Evolutionary conservation across 53 echinoderm and acorn worm genomes (phyloP), one percentile per base, ranked within the genome.

Genomic region (Luidia sarsii): DNA sequence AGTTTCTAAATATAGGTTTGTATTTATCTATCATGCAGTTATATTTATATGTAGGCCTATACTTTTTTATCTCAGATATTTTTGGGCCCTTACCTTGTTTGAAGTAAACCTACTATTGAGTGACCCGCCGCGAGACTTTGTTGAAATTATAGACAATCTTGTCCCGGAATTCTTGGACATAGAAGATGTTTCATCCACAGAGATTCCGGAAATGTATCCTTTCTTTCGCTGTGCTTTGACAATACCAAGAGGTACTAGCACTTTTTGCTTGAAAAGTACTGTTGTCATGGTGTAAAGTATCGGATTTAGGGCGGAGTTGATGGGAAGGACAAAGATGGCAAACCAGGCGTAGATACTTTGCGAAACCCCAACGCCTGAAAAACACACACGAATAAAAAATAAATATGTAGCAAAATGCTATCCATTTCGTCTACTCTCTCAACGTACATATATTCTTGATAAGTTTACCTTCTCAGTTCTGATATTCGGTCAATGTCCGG

Each of bases 261-360:
- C 70, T 82, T 86, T 88, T 46, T 93, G 90, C 59, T 89, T 96
- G 77, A 96, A 96, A 29, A 93, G 85, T 28, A 88, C 90, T 15
- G 93, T 93, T 0, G 97, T 96, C 88, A 96, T 90, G 20, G 96
- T 96, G 59, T 96, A 96, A 2, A 96, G 69, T 34, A 96, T 87
- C 6, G 97, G 97, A 55, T 96, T 96, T 28, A 96, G 87, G 69
- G 97, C 97, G 31, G 90, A 87, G 64, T 96, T 93, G 51, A 93
- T 85, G 8, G 97, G 93, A 3, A 93, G 83, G 19, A 96, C 90
- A 50, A 96, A 96, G 68, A 93, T 84, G 37, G 97, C 97, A 16
- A 96, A 90, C 97, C 97, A 96, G 16, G 97, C 93, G 54, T 96
- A 93, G 2, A 88, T 84, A 49, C 85, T 83, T 27, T 88, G 88